phyloP scores from a whole-genome alignment of 2,888 invertebrate species.

The Mesopsocus fuscifrons region DNA sequence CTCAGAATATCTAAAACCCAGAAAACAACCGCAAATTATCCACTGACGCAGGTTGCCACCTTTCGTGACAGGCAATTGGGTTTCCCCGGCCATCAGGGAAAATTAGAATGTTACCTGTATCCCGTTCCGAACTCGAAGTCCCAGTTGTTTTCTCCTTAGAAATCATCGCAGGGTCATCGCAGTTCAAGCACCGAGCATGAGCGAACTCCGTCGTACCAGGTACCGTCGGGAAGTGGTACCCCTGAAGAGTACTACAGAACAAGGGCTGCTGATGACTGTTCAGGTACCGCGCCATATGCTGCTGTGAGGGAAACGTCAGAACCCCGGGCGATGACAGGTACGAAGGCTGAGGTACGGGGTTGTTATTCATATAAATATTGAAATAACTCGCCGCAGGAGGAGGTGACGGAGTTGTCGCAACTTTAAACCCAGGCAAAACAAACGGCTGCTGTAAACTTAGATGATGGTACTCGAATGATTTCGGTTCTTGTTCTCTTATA shows the following conservation, averaged over 20 bases:
- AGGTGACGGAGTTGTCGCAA: background rate
- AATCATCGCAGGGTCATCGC: no score
- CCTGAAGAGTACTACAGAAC: background rate
- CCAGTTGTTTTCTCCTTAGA: no score
- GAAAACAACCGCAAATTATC: no score
- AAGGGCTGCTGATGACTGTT: background rate
- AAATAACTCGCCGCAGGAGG: background rate
- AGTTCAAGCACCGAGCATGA: background rate
- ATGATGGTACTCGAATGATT: background rate
- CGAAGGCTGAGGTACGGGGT: background rate
- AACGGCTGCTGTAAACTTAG: background rate
- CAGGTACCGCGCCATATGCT: background rate
- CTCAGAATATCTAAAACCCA: conserved; percentile 13
- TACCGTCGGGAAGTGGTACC: background rate
- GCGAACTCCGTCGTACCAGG: background rate
- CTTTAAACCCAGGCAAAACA: background rate
- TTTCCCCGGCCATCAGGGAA: no score
- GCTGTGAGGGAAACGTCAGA: background rate
- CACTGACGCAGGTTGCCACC: no score
- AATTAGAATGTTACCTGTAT: no score
- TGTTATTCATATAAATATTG: background rate
- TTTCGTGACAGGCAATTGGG: no score
- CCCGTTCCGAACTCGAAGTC: no score
- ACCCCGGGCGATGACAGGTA: background rate
- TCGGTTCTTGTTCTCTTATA: background rate